phyloP scores from a whole-genome alignment of 1,140 invertebrate genomes.

The Notospermus geniculatus region DNA sequence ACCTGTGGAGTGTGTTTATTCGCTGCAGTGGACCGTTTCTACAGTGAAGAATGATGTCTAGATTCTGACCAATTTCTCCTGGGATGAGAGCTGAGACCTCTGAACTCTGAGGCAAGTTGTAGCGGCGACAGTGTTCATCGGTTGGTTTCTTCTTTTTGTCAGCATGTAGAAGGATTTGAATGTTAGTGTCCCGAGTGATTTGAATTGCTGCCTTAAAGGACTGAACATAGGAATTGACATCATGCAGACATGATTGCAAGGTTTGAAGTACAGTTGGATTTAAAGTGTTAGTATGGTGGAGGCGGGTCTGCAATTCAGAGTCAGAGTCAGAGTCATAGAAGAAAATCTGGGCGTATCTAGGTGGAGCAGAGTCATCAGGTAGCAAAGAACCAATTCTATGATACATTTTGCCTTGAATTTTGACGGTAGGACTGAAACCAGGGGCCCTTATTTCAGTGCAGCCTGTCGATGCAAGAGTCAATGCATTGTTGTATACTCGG shows the following conservation, averaged over 20 bases:
- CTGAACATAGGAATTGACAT: slow-evolving; percentile 41
- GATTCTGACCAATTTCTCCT: slow-evolving; percentile 36
- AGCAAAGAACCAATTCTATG: slow-evolving; percentile 51
- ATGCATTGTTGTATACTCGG: slow-evolving; percentile 53
- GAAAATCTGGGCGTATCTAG: slow-evolving; percentile 56
- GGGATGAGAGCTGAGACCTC: slow-evolving; percentile 48
- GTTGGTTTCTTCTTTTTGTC: slow-evolving; percentile 44
- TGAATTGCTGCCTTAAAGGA: slow-evolving; percentile 49
- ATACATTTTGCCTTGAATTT: slow-evolving; percentile 59
- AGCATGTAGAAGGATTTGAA: slow-evolving; percentile 38
- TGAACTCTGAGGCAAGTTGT: slow-evolving; percentile 49
- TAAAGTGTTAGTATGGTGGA: slow-evolving; percentile 20
- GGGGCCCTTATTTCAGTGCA: slow-evolving; percentile 37
- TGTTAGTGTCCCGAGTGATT: slow-evolving; percentile 36
- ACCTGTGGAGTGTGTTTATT: slow-evolving; percentile 1
- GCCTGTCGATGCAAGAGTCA: slow-evolving; percentile 55
- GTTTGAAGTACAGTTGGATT: not conserved
- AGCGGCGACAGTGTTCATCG: slow-evolving; percentile 49
- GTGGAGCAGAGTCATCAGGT: slow-evolving; percentile 34
- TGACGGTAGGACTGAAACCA: slow-evolving; percentile 52
- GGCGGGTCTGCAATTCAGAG: slow-evolving; percentile 38
- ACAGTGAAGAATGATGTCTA: slow-evolving; percentile 28
- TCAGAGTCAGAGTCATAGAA: slow-evolving; percentile 27
- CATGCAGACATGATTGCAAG: slow-evolving; percentile 22
- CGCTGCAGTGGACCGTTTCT: not conserved